Percentiles rank a stretch among this genome's conserved stretches.
These are phyloP conservation scores for Discoglossus pictus DNA, from an alignment of 2,797 vertebrate species.

Conservation along the genomic window DNA sequence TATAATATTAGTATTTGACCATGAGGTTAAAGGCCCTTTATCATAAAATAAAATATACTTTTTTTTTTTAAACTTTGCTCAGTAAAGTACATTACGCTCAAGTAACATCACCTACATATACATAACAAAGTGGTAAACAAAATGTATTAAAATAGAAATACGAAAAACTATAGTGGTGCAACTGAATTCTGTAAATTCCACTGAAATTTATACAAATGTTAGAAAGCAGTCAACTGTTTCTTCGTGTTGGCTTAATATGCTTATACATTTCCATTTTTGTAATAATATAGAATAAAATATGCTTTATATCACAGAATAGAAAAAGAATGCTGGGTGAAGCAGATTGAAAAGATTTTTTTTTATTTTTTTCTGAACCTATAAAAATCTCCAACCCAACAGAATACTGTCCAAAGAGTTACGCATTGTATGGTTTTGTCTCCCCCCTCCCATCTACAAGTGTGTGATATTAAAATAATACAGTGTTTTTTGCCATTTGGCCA, in stretches of 20 bases:
- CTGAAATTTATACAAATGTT: slow-evolving; percentile 98
- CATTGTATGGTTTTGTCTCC: slow-evolving; percentile 74
- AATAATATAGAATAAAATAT: slow-evolving; percentile 99
- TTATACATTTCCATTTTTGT: slow-evolving; percentile 89
- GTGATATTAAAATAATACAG: slow-evolving; percentile 98
- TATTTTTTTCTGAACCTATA: slow-evolving; percentile 88
- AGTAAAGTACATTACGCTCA: slow-evolving; percentile 99
- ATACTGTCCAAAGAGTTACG: slow-evolving; percentile 90
- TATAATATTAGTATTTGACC: slow-evolving; percentile 99
- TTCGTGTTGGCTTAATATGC: slow-evolving; percentile 84
- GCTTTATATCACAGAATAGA: slow-evolving; percentile 99
- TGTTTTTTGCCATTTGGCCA: slow-evolving; percentile 92
- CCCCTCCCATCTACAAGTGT: slow-evolving; percentile 76
- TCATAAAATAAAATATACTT: slow-evolving; percentile 99
- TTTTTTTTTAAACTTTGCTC: slow-evolving; percentile 99
- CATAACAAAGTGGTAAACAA: slow-evolving; percentile 99
- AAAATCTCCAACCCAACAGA: slow-evolving; percentile 94
- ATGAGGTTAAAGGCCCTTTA: slow-evolving; percentile 99
- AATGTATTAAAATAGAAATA: slow-evolving; percentile 99
- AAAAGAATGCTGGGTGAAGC: slow-evolving; percentile 96
- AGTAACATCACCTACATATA: slow-evolving; percentile 99
- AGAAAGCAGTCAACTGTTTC: slow-evolving; percentile 89
- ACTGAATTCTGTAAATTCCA: slow-evolving; percentile 95
- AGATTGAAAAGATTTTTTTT: slow-evolving; percentile 87
- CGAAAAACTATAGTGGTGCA: slow-evolving; percentile 97